Percentiles rank a stretch among this genome's conserved stretches.
These are phyloP conservation scores for Neosilurus hyrtlii DNA, from an alignment of 2,797 vertebrate genomes.

Conservation along the genomic window DNA sequence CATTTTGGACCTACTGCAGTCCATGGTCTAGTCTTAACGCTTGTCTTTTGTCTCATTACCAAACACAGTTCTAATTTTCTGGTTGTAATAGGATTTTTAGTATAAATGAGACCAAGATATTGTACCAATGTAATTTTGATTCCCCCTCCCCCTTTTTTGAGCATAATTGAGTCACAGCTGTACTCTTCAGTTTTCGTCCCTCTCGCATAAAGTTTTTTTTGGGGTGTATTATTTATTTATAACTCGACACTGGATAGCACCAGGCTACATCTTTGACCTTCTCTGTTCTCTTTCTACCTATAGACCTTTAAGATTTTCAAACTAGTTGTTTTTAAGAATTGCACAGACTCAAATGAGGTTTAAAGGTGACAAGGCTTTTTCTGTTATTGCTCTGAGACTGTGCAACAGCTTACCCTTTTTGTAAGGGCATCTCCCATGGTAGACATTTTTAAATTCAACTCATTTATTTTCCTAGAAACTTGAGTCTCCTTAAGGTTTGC, in stretches of 20 bases:
- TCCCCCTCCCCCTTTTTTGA: background rate
- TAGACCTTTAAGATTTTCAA: too few species aligned
- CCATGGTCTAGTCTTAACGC: background rate
- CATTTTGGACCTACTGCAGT: background rate
- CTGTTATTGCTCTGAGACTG: background rate
- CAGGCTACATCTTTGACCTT: background rate
- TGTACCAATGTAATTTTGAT: background rate
- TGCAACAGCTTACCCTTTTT: background rate
- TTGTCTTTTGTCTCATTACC: background rate
- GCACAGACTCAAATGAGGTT: background rate
- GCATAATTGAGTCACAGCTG: background rate
- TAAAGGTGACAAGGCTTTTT: background rate
- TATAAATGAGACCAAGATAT: background rate
- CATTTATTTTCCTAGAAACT: background rate
- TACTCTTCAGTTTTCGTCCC: background rate
- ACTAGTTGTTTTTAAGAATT: background rate
- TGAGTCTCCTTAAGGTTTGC: background rate
- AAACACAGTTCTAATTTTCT: background rate
- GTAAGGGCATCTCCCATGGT: background rate
- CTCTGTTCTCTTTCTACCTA: background rate
- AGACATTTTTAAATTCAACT: background rate
- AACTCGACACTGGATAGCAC: background rate
- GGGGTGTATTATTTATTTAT: background rate
- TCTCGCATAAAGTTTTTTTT: background rate
- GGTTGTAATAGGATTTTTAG: background rate